phyloP scores from a whole-genome alignment of 2,113 vertebrate species.

The Pithys albifrons region DNA sequence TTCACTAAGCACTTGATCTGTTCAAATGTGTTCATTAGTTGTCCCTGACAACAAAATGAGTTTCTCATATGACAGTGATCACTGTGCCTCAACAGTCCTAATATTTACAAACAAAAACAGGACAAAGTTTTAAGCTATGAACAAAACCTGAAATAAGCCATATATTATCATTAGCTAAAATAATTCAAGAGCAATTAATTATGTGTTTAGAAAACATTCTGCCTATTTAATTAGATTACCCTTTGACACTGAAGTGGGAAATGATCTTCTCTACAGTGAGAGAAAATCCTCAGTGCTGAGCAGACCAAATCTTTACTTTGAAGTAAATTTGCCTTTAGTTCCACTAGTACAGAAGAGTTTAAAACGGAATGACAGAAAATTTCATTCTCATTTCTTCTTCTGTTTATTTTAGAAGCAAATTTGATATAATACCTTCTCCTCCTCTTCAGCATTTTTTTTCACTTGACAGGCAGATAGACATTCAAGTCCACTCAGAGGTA shows the following conservation, averaged over 20 bases:
- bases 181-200: neutral
- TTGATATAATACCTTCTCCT: neutral
- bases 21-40: neutral
- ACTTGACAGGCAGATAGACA: neutral
- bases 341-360: neutral
- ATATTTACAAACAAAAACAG: neutral
- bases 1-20: neutral
- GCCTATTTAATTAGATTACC: neutral
- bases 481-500: neutral
- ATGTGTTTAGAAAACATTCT: neutral
- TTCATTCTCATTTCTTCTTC: neutral
- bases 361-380: neutral
- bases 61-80: neutral
- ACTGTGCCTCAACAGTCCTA: neutral
- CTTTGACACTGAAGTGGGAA: neutral
- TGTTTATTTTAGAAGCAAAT: neutral
- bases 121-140: neutral
- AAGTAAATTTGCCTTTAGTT: neutral
- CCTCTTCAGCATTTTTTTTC: neutral
- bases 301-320: neutral
- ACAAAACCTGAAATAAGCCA: neutral
- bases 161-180: neutral
- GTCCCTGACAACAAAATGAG: neutral
- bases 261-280: neutral
- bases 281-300: neutral